phyloP scores from a whole-genome alignment of 2,797 vertebrate species.

The Oryzias dopingdopingensis region DNA sequence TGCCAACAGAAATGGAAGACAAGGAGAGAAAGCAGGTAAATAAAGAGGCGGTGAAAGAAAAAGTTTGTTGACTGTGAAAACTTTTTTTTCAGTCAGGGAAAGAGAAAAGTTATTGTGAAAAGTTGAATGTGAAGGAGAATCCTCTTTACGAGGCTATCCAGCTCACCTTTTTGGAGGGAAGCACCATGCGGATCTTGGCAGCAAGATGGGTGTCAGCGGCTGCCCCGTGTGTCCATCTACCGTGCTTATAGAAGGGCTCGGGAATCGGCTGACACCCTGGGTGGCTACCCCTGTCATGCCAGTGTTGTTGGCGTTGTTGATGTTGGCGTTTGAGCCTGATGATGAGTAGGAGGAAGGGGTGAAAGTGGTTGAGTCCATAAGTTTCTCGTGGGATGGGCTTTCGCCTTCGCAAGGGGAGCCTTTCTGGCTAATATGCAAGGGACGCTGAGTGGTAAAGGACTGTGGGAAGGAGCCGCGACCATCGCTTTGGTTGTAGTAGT shows the following conservation, averaged over 20 bases:
- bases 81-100: conserved; percentile 1
- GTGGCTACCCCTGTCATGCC: conserved; percentile 75
- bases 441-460: conserved; percentile 95
- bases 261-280: conserved; percentile 75
- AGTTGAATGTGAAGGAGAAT: neutral
- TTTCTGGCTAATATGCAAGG: conserved; percentile 95
- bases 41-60: conserved; percentile 47
- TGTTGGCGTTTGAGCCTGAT: conserved; percentile 97
- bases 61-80: conserved; percentile 14
- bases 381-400: conserved; percentile 94
- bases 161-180: conserved; percentile 89
- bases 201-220: conserved; percentile 84
- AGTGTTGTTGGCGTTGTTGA: conserved; percentile 99
- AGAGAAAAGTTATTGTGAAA: conserved; percentile 4
- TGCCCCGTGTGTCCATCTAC: conserved; percentile 86
- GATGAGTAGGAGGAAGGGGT: conserved; percentile 97
- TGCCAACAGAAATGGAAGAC: conserved; percentile 65
- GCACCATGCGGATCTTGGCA: conserved; percentile 88
- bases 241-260: conserved; percentile 85
- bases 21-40: conserved; percentile 46
- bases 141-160: neutral
- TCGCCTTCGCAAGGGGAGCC: conserved; percentile 88
- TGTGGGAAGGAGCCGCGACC: conserved; percentile 90
- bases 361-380: conserved; percentile 94
- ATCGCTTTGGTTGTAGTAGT: conserved; percentile 94